Base-by-base conservation (phyloP, 2,113 vertebrate genomes). In the Apistogramma diplotaenia region DNA sequence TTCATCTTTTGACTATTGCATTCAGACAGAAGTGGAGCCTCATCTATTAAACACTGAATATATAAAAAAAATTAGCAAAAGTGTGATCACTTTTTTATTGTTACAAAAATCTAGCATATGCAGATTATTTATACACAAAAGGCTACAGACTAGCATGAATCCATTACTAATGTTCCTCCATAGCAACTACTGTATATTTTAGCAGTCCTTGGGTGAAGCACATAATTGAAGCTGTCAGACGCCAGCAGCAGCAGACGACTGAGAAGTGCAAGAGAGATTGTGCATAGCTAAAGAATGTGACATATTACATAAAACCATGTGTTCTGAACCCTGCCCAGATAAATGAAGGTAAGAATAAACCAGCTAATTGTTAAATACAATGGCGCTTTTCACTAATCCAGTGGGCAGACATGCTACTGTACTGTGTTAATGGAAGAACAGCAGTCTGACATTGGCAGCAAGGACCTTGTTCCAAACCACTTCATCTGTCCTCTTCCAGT, bases 281-380 rank as follows among this genome's bases (percentile, higher is more conserved):
- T 84, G 72, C 78, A 81, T 78, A 59, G 78, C 75, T 86, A 74
- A 92, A 82, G 84, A 91, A 92, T 89, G 88, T 90, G 87, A 85
- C 83, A 83, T 78, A 76, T 92, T 91, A 83, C 91, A 83, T 91
- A 91, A 91, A 55, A 90, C 46, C 86, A 87, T 71, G 80, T 74
- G 79, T 81, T 21, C 75, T 54, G 84, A 88, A 79, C 78, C 40
- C 76, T 83, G 81, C 83, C 87, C 80, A 86, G 79, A 92, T 89
- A 90, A 90, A 91, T 87, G 84, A 89, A 91, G 56, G 72, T 56
- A 88, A 89, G 88, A 92, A 89, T 87, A 92, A 92, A 81, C 87
- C 81, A 58, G 84, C 90, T 92, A 93, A 94, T 92, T 91, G 89
- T 94, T 85, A 73, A 82, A 77, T 70, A 93, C 92, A 94, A 93